These are phyloP conservation scores for Montipora foliosa DNA, from an alignment of 64 coral and sea anemone genomes.

Conservation along the genomic window DNA sequence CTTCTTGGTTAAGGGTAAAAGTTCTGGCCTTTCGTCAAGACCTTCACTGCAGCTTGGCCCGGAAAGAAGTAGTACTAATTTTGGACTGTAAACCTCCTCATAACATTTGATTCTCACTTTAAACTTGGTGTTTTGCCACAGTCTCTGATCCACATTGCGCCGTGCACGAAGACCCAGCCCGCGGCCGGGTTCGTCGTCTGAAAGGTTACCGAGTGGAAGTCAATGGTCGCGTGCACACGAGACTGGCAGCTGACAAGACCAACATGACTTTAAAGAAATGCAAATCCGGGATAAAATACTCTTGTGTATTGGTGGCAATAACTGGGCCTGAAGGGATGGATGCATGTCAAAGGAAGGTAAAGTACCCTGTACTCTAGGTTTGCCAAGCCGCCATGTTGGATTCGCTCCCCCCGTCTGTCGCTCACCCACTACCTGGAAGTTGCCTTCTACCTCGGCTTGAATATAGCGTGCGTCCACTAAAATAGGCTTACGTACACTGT, in stretches of 20 bases:
- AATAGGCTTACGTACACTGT: too few relatives aligned
- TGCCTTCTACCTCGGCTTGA: too few relatives aligned
- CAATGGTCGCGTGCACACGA: constrained; percentile 64
- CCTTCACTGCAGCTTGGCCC: too few relatives aligned
- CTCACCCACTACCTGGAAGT: too few relatives aligned
- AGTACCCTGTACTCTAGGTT: not conserved
- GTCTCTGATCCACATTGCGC: not conserved
- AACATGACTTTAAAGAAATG: constrained; percentile 66
- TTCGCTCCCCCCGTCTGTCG: too few relatives aligned
- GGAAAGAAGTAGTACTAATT: too few relatives aligned
- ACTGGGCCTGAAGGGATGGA: constrained; percentile 27
- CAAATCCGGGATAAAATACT: constrained; percentile 79
- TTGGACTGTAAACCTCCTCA: not conserved
- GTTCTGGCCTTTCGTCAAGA: too few relatives aligned
- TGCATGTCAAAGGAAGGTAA: constrained; percentile 24
- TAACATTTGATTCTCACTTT: too few relatives aligned
- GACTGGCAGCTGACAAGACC: constrained; percentile 47
- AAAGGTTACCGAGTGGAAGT: constrained; percentile 74
- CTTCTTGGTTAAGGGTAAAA: too few relatives aligned
- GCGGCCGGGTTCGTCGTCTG: constrained; percentile 69
- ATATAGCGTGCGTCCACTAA: too few relatives aligned
- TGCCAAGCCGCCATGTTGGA: too few relatives aligned
- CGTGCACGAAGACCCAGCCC: not conserved
- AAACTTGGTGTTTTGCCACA: not conserved
- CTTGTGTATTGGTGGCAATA: constrained; percentile 71